Conservation (phyloP, 2,888 invertebrate genomes). For the Eupithecia pulchellata region DNA sequence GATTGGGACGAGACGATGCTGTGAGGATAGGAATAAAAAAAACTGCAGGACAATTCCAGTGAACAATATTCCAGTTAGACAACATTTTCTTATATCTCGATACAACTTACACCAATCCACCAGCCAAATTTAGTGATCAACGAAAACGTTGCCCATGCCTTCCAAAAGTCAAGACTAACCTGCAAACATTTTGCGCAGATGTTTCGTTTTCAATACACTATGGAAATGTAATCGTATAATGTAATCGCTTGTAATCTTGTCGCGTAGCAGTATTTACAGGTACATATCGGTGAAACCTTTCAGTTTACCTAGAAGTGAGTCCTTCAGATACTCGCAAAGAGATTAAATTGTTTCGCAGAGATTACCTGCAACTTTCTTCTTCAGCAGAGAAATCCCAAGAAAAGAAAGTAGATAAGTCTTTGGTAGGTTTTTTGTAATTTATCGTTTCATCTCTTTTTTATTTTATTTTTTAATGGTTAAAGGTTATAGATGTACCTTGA, state of each 20-base stretch:
- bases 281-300: slow-evolving; percentile 26
- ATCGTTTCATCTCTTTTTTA: not conserved
- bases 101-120: too few relatives aligned
- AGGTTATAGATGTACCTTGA: not conserved
- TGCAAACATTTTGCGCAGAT: not conserved
- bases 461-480: not conserved
- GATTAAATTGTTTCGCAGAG: slow-evolving; percentile 14
- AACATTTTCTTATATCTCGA: too few relatives aligned
- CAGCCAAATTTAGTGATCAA: too few relatives aligned
- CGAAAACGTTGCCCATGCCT: too few relatives aligned
- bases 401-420: not conserved
- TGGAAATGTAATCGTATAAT: too few relatives aligned
- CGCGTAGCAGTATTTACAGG: slow-evolving; percentile 29
- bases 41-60: too few relatives aligned
- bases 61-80: too few relatives aligned
- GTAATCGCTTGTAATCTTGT: slow-evolving; percentile 50
- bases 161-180: too few relatives aligned
- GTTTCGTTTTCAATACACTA: not conserved
- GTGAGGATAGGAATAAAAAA: too few relatives aligned
- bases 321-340: slow-evolving; percentile 18
- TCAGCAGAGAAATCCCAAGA: not conserved
- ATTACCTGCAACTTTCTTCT: slow-evolving; percentile 2
- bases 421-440: not conserved
- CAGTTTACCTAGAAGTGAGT: slow-evolving; percentile 17
- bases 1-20: too few relatives aligned